phyloP scores from a whole-genome alignment of 2,797 vertebrate genomes.

The Intellagama lesueurii region DNA sequence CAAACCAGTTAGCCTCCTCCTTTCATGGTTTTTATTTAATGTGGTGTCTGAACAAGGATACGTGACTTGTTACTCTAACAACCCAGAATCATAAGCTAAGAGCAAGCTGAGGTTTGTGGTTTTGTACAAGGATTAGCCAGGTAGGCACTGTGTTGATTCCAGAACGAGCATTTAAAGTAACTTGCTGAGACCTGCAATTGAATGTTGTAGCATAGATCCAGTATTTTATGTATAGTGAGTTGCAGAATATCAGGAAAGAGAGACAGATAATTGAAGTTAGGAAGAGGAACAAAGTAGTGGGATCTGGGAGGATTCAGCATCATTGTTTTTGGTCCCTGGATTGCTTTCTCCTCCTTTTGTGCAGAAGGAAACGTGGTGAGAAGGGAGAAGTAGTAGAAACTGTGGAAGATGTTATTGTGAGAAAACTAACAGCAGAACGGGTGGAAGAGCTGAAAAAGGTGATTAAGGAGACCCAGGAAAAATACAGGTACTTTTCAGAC shows the following conservation, averaged over 20 bases:
- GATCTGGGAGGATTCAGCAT: background rate
- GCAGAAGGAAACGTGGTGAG: slow-evolving; percentile 93
- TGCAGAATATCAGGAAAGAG: background rate
- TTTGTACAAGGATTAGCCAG: background rate
- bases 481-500: slow-evolving; percentile 85
- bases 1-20: background rate
- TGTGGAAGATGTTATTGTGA: slow-evolving; percentile 94
- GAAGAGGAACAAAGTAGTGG: background rate
- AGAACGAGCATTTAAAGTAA: background rate
- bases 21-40: background rate
- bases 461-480: slow-evolving; percentile 95
- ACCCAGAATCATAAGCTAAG: background rate
- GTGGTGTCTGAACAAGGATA: background rate
- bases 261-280: background rate
- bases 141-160: background rate
- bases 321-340: background rate
- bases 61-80: background rate
- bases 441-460: slow-evolving; percentile 93
- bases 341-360: slow-evolving; percentile 25
- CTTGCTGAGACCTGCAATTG: background rate
- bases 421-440: slow-evolving; percentile 92
- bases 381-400: slow-evolving; percentile 97
- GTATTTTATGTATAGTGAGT: background rate
- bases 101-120: background rate
- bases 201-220: background rate